These are phyloP conservation scores for Momotus momota DNA, from an alignment of 2,797 vertebrate genomes.

Conservation along the genomic window DNA sequence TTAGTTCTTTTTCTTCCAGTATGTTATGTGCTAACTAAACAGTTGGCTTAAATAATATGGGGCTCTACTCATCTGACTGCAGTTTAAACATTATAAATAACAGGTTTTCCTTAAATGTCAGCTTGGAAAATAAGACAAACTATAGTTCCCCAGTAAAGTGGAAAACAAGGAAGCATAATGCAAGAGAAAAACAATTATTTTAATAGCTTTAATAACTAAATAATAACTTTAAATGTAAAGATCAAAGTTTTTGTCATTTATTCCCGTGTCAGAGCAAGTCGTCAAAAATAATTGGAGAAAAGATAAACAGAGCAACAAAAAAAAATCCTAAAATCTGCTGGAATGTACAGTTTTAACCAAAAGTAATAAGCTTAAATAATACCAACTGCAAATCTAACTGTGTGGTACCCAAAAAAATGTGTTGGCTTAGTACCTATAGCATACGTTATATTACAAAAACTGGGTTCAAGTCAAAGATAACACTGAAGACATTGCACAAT, in stretches of 20 bases:
- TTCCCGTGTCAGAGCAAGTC: neutral
- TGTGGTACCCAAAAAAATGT: neutral
- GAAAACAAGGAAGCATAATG: neutral
- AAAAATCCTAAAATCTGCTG: neutral
- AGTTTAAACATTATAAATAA: neutral
- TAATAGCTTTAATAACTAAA: too few species aligned
- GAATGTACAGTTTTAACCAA: neutral
- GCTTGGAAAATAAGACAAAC: neutral
- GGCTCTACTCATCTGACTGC: neutral
- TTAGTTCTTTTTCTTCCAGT: neutral
- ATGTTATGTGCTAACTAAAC: neutral
- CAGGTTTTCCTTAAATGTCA: neutral
- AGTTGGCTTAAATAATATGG: neutral
- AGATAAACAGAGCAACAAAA: neutral
- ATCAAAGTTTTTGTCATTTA: neutral
- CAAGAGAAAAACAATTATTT: neutral
- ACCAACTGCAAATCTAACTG: neutral
- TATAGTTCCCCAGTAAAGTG: neutral
- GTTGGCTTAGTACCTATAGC: neutral
- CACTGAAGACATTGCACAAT: neutral
- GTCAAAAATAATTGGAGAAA: neutral
- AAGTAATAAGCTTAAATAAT: neutral
- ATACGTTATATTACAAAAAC: neutral
- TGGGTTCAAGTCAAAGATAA: neutral
- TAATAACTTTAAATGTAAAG: neutral